Evolutionary conservation across 2,888 invertebrate species (phyloP).

Genomic region (Fabriciana adippe): DNA sequence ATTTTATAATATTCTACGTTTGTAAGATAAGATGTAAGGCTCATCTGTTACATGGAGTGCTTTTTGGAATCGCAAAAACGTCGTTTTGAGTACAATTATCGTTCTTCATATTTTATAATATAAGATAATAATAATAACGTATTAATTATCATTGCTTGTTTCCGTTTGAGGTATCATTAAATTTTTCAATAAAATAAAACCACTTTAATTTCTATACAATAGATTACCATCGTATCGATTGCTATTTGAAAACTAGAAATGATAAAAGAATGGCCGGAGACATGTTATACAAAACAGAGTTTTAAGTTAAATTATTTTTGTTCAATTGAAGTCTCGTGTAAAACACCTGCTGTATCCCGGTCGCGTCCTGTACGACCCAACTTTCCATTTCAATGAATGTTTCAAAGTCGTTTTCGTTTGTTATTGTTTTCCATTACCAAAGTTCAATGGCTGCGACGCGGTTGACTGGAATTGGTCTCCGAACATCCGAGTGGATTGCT

Average conservation of each 20-base stretch:
- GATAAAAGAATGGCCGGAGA: slow-evolving; percentile 7
- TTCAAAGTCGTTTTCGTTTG: slow-evolving; percentile 73
- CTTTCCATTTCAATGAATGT: slow-evolving; percentile 77
- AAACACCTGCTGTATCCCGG: slow-evolving; percentile 59
- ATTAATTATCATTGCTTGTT: too few relatives aligned
- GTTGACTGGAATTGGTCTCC: slow-evolving; percentile 31
- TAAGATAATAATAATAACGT: not conserved
- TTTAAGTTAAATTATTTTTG: slow-evolving; percentile 28
- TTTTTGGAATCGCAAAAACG: slow-evolving; percentile 49
- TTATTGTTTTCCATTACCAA: slow-evolving; percentile 77
- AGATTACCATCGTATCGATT: not conserved
- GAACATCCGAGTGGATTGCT: slow-evolving; percentile 50
- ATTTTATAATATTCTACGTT: slow-evolving; percentile 79
- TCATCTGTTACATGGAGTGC: slow-evolving; percentile 65
- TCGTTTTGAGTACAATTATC: slow-evolving; percentile 24
- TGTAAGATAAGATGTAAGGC: slow-evolving; percentile 69
- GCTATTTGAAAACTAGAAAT: not conserved
- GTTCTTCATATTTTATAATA: slow-evolving; percentile 8
- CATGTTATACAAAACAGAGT: slow-evolving; percentile 10
- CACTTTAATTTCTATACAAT: too few relatives aligned
- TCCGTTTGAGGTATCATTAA: too few relatives aligned
- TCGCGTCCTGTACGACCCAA: slow-evolving; percentile 51
- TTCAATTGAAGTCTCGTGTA: slow-evolving; percentile 45
- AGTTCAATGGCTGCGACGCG: slow-evolving; percentile 57
- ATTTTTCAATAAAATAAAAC: too few relatives aligned